Evolutionary conservation across 2,888 invertebrate species (phyloP).

Genomic region (Nysson spinosus): DNA sequence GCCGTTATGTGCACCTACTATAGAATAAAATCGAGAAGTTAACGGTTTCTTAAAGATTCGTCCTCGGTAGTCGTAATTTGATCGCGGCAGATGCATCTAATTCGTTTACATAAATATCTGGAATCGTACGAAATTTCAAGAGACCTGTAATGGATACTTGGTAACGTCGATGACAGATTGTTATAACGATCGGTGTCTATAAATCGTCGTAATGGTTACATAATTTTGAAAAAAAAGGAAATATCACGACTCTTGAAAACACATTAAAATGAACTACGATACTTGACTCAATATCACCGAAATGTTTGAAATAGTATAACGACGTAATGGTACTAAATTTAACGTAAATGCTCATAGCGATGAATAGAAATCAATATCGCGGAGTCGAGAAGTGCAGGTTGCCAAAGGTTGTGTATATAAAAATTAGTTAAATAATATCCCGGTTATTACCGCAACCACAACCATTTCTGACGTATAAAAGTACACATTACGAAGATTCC

Average conservation of each 20-base stretch:
- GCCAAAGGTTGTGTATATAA: not conserved
- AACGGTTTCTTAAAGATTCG: constrained; percentile 52
- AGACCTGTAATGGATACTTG: constrained; percentile 32
- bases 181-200: constrained; percentile 20
- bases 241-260: not conserved
- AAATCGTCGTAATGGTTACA: constrained; percentile 3
- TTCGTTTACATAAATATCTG: constrained; percentile 9
- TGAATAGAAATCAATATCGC: not conserved
- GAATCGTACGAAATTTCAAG: constrained; percentile 29
- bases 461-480: constrained; percentile 41
- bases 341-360: not conserved
- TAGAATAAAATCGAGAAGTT: constrained; percentile 32
- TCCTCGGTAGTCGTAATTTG: constrained; percentile 41
- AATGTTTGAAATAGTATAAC: not conserved
- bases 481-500: constrained; percentile 29
- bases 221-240: too few relatives aligned
- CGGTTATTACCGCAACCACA: constrained; percentile 26
- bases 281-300: not conserved
- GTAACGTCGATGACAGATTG: constrained; percentile 33
- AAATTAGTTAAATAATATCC: constrained; percentile 20
- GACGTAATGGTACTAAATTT: not conserved
- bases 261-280: not conserved
- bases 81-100: constrained; percentile 15
- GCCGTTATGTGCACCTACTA: constrained; percentile 46
- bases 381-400: constrained; percentile 36